phyloP scores from a whole-genome alignment of 2,113 vertebrate genomes.

The Mus spicilegus region DNA sequence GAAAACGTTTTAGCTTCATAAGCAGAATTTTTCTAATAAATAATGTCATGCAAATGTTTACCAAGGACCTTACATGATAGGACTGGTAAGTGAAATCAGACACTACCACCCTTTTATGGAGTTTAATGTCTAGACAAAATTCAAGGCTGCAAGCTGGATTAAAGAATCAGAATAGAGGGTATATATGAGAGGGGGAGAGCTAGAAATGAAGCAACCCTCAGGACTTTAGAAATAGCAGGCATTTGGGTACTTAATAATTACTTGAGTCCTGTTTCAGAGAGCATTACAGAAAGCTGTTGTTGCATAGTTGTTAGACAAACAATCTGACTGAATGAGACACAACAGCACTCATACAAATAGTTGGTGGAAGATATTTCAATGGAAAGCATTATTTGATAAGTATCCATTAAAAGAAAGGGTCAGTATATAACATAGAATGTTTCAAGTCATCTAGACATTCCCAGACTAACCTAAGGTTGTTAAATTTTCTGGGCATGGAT shows the following conservation, averaged over 20 bases:
- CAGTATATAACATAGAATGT: not conserved
- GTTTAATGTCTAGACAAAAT: not conserved
- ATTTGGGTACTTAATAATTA: not conserved
- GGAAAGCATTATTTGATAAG: not conserved
- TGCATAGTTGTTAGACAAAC: not conserved
- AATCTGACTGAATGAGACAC: not conserved
- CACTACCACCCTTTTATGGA: not conserved
- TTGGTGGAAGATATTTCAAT: not conserved
- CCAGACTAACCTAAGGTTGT: not conserved
- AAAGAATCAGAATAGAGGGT: not conserved
- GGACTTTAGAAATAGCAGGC: not conserved
- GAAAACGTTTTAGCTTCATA: not conserved
- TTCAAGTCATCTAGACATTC: not conserved
- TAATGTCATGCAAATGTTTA: not conserved
- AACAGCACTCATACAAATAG: not conserved
- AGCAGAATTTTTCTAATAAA: not conserved
- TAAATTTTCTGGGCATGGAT: slow-evolving; percentile 1
- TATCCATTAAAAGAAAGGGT: not conserved
- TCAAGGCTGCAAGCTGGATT: not conserved
- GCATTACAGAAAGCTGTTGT: not conserved
- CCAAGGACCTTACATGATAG: not conserved
- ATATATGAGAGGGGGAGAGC: not conserved
- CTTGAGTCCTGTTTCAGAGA: not conserved
- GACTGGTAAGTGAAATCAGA: not conserved
- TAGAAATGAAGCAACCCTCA: not conserved